phyloP scores from a whole-genome alignment of 2,797 vertebrate genomes.

The Mallotus villosus region DNA sequence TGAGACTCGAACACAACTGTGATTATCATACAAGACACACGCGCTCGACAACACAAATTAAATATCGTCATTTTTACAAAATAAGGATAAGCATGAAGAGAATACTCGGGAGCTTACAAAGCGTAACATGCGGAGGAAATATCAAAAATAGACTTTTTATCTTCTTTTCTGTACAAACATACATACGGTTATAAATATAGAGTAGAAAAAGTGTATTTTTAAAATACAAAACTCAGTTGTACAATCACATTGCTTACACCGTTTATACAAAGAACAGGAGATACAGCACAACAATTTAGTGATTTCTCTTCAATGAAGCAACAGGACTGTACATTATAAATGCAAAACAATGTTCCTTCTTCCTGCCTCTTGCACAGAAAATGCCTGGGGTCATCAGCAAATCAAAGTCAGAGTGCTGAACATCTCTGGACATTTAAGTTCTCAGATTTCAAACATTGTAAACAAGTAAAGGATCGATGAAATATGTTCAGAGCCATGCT shows the following conservation, averaged over 20 bases:
- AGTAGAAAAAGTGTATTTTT: conserved; percentile 98
- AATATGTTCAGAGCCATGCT: too few relatives aligned
- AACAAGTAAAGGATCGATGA: too few relatives aligned
- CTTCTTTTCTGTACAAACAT: conserved; percentile 79
- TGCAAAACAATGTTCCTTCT: conserved; percentile 72
- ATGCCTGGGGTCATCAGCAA: too few relatives aligned
- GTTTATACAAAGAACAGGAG: conserved; percentile 59
- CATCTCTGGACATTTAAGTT: too few relatives aligned
- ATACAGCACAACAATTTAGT: conserved; percentile 91
- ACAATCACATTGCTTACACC: conserved; percentile 98
- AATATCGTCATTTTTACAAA: conserved; percentile 68
- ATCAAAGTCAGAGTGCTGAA: too few relatives aligned
- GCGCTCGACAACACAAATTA: conserved; percentile 63
- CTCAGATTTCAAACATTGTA: too few relatives aligned
- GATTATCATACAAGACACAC: conserved; percentile 42
- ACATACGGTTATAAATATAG: conserved; percentile 82
- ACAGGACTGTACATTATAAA: conserved; percentile 83
- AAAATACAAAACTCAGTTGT: conserved; percentile 96
- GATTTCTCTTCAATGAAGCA: conserved; percentile 88
- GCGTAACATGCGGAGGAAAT: conserved; percentile 82
- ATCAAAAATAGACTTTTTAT: conserved; percentile 97
- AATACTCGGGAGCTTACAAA: conserved; percentile 57
- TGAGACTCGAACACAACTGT: conserved; percentile 61
- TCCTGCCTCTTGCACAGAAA: conserved; percentile 21
- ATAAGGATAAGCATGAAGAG: conserved; percentile 47